Conservation (phyloP, 2,797 vertebrate species). For the Zonotrichia albicollis region DNA sequence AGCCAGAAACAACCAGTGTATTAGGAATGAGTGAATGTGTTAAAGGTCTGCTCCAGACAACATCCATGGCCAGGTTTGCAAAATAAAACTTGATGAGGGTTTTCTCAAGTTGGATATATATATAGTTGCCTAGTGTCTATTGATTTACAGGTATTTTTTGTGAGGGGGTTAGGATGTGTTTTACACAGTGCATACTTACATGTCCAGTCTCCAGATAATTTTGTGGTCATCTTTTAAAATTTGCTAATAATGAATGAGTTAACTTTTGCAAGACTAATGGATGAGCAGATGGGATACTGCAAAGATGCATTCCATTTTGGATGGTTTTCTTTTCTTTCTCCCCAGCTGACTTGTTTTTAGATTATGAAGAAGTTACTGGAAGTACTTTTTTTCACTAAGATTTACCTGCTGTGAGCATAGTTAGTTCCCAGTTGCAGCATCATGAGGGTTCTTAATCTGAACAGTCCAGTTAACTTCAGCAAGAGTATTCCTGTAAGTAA, state of each 20-base stretch:
- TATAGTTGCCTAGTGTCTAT: not conserved
- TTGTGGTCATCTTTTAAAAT: not conserved
- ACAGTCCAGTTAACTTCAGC: not conserved
- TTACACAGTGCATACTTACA: rapidly evolving
- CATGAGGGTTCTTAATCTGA: not conserved
- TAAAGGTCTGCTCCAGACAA: not conserved
- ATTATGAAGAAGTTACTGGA: not conserved
- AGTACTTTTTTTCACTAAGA: not conserved
- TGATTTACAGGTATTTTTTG: not conserved
- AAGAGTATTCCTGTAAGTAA: not conserved
- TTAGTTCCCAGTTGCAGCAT: not conserved
- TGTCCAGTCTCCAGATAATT: not conserved
- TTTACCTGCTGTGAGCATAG: not conserved
- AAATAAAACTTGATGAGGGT: not conserved
- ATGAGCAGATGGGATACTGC: not conserved
- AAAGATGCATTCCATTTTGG: not conserved
- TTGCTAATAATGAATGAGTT: not conserved
- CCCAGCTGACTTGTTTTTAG: not conserved
- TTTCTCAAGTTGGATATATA: not conserved
- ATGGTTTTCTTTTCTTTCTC: not conserved
- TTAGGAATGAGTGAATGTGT: not conserved
- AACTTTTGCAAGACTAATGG: not conserved
- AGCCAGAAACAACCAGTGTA: not conserved
- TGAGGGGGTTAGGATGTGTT: not conserved
- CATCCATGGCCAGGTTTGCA: not conserved